These are phyloP conservation scores for Scolopax mira DNA, from an alignment of 2,113 vertebrate species.

Conservation along the genomic window DNA sequence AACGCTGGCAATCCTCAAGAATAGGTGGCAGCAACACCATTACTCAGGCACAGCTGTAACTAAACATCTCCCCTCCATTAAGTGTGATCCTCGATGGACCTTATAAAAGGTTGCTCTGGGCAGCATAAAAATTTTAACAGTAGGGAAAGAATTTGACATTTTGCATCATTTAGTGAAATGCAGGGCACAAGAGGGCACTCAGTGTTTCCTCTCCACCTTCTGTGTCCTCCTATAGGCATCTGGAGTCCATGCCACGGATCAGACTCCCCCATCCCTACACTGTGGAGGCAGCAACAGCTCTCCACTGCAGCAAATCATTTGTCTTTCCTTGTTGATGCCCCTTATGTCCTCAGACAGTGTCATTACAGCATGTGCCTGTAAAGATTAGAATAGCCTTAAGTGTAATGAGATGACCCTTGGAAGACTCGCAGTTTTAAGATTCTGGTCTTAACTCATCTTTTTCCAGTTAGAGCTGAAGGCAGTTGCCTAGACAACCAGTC, in stretches of 20 bases:
- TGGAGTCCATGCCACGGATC: fast-evolving
- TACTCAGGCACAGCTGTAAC: background rate
- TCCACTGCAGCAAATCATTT: background rate
- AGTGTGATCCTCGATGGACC: background rate
- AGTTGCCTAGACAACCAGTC: conserved; percentile 55
- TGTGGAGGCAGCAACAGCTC: background rate
- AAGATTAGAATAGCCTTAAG: background rate
- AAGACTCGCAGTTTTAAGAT: background rate
- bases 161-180: background rate
- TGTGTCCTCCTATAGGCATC: fast-evolving
- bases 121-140: background rate
- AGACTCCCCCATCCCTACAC: no score
- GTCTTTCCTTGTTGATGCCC: background rate
- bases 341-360: background rate
- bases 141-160: background rate
- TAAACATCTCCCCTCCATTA: background rate
- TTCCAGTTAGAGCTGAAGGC: background rate
- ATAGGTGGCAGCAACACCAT: background rate
- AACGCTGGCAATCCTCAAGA: background rate
- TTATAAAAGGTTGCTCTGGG: background rate
- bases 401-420: background rate
- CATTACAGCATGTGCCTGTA: background rate
- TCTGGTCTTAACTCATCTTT: background rate
- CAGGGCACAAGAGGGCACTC: background rate
- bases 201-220: background rate